Base-by-base conservation (phyloP, 2,113 vertebrate genomes). In the Scortum barcoo region DNA sequence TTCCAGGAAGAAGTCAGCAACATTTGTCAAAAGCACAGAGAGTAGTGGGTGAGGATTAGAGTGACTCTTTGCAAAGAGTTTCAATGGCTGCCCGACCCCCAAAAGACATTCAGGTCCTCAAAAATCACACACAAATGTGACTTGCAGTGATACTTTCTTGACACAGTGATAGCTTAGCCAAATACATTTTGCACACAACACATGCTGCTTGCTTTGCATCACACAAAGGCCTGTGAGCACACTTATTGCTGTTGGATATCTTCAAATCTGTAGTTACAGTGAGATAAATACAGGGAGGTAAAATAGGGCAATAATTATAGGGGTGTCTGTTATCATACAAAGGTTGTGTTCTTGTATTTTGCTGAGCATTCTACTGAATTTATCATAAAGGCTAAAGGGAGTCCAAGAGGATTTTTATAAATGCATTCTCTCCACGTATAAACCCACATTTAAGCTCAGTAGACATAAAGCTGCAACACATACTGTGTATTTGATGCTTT, bases 11-110 rank as follows among this genome's bases (percentile, higher is more conserved):
- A 93, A 95, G 92, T 95, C 92, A 22, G 88, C 93, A 93, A 72
- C 95, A 95, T 97, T 96, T 95, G 94, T 96, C 94, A 95, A 93
- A 94, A 86, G 84, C 83, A 50, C 56, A 68, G 82, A 61, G 66
- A 87, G 86, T 57, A 76, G 63, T 71, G 86, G 72, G 80, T 78
- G 89, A 86, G 87, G 84, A 89, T 86, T 92, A 88, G 93, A 94
- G 86, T 83, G 86, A 86, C 91, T 93, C 92, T 92, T 91, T 89
- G 86, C 90, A 93, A 88, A 87, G 81, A 87, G 76, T 88, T 88
- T 78, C 76, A 66, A 90, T 82, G 78, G 67, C 72, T 76, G 71
- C 66, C 71, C 86, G 72, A 89, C 78, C 61, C 87, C 73, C 76
- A 76, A 80, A 78, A 81, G 70, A 87, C 71, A 84, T 87, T 84